Evolutionary conservation across 2,113 vertebrate genomes (phyloP).

Genomic region (Dolichallabes microphthalmus): DNA sequence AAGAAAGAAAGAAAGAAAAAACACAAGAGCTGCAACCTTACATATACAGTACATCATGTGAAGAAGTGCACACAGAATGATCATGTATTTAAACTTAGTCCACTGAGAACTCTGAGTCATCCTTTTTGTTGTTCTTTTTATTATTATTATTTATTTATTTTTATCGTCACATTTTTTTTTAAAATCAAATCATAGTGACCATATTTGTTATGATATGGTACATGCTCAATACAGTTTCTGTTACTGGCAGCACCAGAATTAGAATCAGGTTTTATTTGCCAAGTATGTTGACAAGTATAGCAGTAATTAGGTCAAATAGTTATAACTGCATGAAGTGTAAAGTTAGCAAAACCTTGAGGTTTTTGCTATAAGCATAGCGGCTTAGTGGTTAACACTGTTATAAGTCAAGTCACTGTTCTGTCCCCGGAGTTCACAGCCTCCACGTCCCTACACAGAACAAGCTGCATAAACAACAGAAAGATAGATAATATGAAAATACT

Average conservation of each 20-base stretch:
- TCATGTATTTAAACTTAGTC: background rate
- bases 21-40: background rate
- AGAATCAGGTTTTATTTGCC: no score
- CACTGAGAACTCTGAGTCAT: background rate
- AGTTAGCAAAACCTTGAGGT: slow-evolving; percentile 55
- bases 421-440: no score
- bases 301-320: background rate
- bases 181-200: background rate
- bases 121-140: background rate
- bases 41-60: background rate
- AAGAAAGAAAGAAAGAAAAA: no score
- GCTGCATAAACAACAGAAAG: no score
- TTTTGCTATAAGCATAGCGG: no score
- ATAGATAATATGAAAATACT: background rate
- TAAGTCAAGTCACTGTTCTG: no score
- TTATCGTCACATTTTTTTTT: background rate
- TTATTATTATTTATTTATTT: background rate
- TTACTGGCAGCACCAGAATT: no score
- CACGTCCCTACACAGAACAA: no score
- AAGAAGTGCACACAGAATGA: background rate
- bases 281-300: no score
- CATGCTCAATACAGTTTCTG: background rate
- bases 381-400: no score
- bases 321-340: slow-evolving; percentile 35
- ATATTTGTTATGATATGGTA: background rate